Base-by-base conservation (phyloP, 2,113 vertebrate genomes). In the Scomber scombrus region DNA sequence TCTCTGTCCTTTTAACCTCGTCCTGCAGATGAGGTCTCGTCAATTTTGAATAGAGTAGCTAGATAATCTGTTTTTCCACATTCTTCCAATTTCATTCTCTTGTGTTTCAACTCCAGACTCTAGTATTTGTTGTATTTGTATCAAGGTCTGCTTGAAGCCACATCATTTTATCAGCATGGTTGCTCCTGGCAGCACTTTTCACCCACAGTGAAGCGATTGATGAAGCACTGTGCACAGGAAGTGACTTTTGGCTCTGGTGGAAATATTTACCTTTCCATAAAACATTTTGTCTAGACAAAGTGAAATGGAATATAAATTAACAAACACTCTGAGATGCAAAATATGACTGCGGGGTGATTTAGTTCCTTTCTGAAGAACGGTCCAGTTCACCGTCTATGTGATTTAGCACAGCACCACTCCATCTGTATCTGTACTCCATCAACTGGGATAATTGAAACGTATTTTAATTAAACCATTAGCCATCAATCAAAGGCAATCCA, bases 291-390 rank as follows among this genome's bases (percentile, higher is more conserved):
- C 34, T n/a, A 45, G 61, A 91, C 81, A 77, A 82, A 87, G 52
- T 81, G 75, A 78, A 90, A 86, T 74, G 63, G 54, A 89, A 87
- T 75, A 78, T 78, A 84, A 88, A 91, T 90, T 49, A 91, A 80
- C 45, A 61, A 71, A 71, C 21, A 55, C 75, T 76, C 65, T 26
- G 26, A 54, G 67, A 87, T 54, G 74, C 63, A 71, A 87, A 82
- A 77, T 78, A 70, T 85, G 70, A 73, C 71, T 47, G 45, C 11
- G 19, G 62, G 52, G 29, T 88, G 87, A 90, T 90, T 88, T 82
- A 87, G 31, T 76, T 78, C 49, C 1, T 18, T 26, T 34, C 64
- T 82, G 50, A 46, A 72, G 62, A 82, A 65, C 71, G 51, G 83
- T 77, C 66, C 58, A 51, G 64, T 69, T 85, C 43, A 69, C 62